Evolutionary conservation across 2,797 vertebrate species (phyloP).

Genomic region (Phrynocephalus guinanensis): DNA sequence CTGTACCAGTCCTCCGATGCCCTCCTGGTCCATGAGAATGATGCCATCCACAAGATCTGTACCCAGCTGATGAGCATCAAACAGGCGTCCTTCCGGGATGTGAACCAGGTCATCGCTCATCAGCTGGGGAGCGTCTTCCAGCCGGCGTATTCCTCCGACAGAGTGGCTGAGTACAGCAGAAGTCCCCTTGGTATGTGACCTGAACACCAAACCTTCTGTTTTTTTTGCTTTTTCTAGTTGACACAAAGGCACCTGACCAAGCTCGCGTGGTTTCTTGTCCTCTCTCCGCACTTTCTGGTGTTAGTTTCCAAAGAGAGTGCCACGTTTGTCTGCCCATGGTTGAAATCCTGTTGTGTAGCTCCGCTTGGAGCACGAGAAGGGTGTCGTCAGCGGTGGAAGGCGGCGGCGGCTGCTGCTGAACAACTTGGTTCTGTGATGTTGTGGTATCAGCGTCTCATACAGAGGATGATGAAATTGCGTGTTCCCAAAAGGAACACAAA

Average conservation of each 20-base stretch:
- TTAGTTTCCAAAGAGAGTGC: too few species aligned
- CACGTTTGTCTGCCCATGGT: too few species aligned
- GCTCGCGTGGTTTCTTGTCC: not conserved
- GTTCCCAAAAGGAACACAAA: too few species aligned
- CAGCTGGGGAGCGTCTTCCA: slow-evolving; percentile 93
- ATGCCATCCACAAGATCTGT: slow-evolving; percentile 91
- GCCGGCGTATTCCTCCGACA: slow-evolving; percentile 80
- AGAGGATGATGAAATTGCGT: too few species aligned
- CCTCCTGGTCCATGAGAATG: slow-evolving; percentile 94
- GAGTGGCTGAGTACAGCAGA: slow-evolving; percentile 80
- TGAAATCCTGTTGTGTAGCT: too few species aligned
- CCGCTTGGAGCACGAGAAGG: too few species aligned
- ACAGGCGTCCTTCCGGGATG: slow-evolving; percentile 89
- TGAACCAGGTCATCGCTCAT: slow-evolving; percentile 93
- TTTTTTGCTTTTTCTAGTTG: not conserved
- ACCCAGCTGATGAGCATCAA: slow-evolving; percentile 90
- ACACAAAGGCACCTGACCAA: too few species aligned
- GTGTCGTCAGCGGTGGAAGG: too few species aligned
- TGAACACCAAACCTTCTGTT: not conserved
- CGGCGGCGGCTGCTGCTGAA: too few species aligned
- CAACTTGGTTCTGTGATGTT: too few species aligned
- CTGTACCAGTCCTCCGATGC: slow-evolving; percentile 93
- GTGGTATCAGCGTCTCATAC: too few species aligned
- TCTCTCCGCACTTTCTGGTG: not conserved
- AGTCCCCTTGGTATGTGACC: slow-evolving; percentile 82